Percentiles rank a stretch among this genome's conserved stretches.
These are phyloP conservation scores for Noctilio leporinus DNA, from an alignment of 2,113 vertebrate genomes.

Conservation along the genomic window DNA sequence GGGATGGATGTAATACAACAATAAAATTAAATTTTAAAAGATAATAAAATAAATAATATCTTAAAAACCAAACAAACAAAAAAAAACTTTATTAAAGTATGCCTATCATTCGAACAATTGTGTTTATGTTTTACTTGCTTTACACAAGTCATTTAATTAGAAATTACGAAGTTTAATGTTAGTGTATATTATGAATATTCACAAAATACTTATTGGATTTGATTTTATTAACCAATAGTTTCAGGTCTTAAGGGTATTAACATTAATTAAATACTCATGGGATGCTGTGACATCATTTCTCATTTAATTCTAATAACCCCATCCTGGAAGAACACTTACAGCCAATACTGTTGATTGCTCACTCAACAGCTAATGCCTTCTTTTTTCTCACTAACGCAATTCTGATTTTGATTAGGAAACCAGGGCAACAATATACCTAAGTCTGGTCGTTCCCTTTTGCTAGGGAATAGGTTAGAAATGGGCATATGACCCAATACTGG, in stretches of 20 bases:
- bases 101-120: not conserved
- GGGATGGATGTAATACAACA: too few relatives aligned
- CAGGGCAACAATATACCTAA: not conserved
- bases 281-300: not conserved
- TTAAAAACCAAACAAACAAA: too few relatives aligned
- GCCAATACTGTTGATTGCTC: not conserved
- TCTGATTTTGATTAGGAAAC: not conserved
- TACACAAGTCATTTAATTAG: not conserved
- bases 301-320: not conserved
- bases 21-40: too few relatives aligned
- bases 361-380: not conserved
- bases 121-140: not conserved
- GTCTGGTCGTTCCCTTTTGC: not conserved
- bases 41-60: too few relatives aligned
- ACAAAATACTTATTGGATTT: not conserved
- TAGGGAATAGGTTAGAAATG: not conserved
- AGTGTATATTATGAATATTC: not conserved
- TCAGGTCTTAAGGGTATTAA: not conserved
- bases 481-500: not conserved
- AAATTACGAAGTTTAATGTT: constrained; percentile 25
- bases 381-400: not conserved
- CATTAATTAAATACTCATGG: not conserved
- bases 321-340: not conserved
- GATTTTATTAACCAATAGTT: not conserved
- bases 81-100: too few relatives aligned